Base-by-base conservation (phyloP, 92 coral and sea anemone genomes). In the Zoanthus sociatus region DNA sequence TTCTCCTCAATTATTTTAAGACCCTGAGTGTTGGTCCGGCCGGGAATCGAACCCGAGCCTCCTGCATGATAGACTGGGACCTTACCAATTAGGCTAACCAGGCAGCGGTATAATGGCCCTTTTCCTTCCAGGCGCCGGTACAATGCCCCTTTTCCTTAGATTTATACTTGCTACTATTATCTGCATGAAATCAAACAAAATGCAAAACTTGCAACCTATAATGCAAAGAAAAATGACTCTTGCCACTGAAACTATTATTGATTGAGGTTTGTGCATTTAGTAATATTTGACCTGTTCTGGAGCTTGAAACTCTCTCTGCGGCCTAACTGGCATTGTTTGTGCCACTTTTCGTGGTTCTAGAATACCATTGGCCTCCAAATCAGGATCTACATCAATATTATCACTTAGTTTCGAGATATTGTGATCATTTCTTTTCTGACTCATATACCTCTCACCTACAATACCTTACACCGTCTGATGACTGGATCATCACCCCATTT, bases 391-490 rank as follows among this genome's bases (percentile, higher is more conserved):
- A 21, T n/a, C 9, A 48, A 26, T 16, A 69, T 18, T 61, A 14
- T 48, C 53, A 48, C 53, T 9, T 48, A 48, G 53, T 48, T 48
- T 9, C 53, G 5, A 9, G 6, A 5, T 48, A 48, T 48, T 9
- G 6, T 48, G 53, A 48, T 0, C 53, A 48, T 48, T 48, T 61
- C 16, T 12, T 18, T 18, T 4, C 71, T 66, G 71, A 18, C 71
- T 66, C 71, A 16, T 31, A 17, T 32, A 71, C 50, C 53, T 33
- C 76, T 71, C 32, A 33, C 26, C 67, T 76, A 54, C 66, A 44
- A 76, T 76, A 76, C 10, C 64, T 51, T 76, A 46, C 82, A 50
- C 82, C 82, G 11, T 77, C 69, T 77, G 82, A 31, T 77, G 82
- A 77, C 6, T 55, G 82, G 66, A 77, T 26, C 67, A 56, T 77